Percentiles rank a stretch among this genome's conserved stretches.
Evolutionary conservation across 2,797 vertebrate genomes (phyloP).

Genomic region (Sebastes steindachneri): DNA sequence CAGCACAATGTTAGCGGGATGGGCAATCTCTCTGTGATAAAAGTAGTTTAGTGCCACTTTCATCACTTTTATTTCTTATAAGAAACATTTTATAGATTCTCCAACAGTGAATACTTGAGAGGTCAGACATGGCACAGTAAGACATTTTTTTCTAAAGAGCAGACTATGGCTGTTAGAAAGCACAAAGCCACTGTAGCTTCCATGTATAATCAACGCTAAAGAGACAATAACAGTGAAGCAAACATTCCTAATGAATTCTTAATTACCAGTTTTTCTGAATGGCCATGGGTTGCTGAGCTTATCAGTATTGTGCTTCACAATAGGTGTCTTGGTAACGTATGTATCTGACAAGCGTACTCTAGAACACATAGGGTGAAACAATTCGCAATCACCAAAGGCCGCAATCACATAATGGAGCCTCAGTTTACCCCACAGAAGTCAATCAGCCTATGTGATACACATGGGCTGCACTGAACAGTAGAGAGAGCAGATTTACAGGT

Average conservation of each 20-base stretch:
- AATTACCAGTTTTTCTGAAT: slow-evolving; percentile 4
- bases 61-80: neutral
- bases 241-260: slow-evolving; percentile 1
- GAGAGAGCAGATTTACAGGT: slow-evolving; percentile 28
- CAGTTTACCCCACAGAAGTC: neutral
- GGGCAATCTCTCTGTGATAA: neutral
- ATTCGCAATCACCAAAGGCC: neutral
- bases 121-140: neutral
- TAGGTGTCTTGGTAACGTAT: neutral
- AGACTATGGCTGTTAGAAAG: neutral
- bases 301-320: neutral
- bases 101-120: neutral
- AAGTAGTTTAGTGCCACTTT: neutral
- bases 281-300: neutral
- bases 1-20: neutral
- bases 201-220: neutral
- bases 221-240: neutral
- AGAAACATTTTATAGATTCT: neutral
- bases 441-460: slow-evolving; percentile 14
- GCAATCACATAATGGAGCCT: slow-evolving; percentile 19
- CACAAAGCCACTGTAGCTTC: neutral
- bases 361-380: slow-evolving; percentile 15
- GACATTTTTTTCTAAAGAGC: neutral
- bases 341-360: neutral
- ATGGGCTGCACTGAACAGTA: slow-evolving; percentile 8